These are phyloP conservation scores for Xenopus petersii DNA, from an alignment of 2,797 vertebrate genomes.

Conservation along the genomic window DNA sequence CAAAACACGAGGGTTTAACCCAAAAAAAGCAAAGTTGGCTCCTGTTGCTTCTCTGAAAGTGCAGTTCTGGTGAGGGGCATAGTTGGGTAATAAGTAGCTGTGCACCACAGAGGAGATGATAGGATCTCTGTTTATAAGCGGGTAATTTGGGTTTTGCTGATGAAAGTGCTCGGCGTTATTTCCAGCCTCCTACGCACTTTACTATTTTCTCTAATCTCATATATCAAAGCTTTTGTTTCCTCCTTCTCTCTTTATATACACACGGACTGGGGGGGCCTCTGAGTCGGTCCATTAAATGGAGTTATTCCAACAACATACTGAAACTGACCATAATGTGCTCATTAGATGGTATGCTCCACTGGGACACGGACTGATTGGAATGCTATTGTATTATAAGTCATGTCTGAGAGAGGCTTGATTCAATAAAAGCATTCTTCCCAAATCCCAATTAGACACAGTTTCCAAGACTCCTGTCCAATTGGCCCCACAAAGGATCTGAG, in stretches of 20 bases:
- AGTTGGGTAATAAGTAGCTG: conserved; percentile 53
- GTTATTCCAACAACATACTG: too few relatives aligned
- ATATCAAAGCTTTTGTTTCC: conserved; percentile 40
- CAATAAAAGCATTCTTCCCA: too few relatives aligned
- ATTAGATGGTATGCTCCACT: too few relatives aligned
- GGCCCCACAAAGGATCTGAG: too few relatives aligned
- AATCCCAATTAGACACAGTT: too few relatives aligned
- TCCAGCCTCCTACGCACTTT: conserved; percentile 44
- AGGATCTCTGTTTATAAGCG: conserved; percentile 41
- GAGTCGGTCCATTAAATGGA: too few relatives aligned
- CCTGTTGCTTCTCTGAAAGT: conserved; percentile 40
- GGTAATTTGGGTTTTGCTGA: conserved; percentile 62
- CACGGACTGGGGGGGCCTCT: not conserved
- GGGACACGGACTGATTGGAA: too few relatives aligned
- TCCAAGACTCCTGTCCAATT: too few relatives aligned
- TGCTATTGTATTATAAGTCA: too few relatives aligned
- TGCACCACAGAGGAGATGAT: conserved; percentile 49
- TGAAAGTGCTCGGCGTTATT: conserved; percentile 58
- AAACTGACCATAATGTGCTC: too few relatives aligned
- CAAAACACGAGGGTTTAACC: conserved; percentile 18
- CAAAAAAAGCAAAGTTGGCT: conserved; percentile 1
- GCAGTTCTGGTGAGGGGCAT: conserved; percentile 44
- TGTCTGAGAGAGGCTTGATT: too few relatives aligned
- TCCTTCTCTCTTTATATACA: not conserved
- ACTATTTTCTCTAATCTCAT: conserved; percentile 53